Conservation (phyloP, 2,797 vertebrate species). For the Takifugu ocellatus region DNA sequence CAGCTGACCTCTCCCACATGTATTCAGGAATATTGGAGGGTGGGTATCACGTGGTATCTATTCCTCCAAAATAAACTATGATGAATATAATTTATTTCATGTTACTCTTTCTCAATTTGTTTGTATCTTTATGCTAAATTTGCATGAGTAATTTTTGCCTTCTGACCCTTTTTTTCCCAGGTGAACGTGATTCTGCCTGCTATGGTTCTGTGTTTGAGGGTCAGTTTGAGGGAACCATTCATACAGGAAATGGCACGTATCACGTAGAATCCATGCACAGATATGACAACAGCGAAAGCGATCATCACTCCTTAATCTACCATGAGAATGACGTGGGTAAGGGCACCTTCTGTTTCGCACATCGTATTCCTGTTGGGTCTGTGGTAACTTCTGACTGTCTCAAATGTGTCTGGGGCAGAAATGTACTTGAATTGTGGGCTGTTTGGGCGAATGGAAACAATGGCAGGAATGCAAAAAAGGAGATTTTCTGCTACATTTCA, state of each 20-base stretch:
- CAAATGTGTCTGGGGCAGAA: not conserved
- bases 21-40: slow-evolving; percentile 79
- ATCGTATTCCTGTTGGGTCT: too few relatives aligned
- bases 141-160: slow-evolving; percentile 1
- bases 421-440: not conserved
- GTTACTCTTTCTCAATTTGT: not conserved
- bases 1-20: slow-evolving; percentile 74
- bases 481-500: not conserved
- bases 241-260: slow-evolving; percentile 75
- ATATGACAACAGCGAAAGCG: slow-evolving; percentile 38
- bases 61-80: not conserved
- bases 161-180: slow-evolving; percentile 48
- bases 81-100: not conserved
- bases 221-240: slow-evolving; percentile 81
- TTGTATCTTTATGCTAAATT: slow-evolving; percentile 1
- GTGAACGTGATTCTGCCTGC: slow-evolving; percentile 73
- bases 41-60: slow-evolving; percentile 26
- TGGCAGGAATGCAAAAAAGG: not conserved
- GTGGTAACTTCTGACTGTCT: too few relatives aligned
- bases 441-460: not conserved
- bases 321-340: slow-evolving; percentile 80
- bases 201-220: slow-evolving; percentile 78
- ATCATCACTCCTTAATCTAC: slow-evolving; percentile 81
- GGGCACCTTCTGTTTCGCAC: slow-evolving; percentile 11
- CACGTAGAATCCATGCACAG: slow-evolving; percentile 72